These are phyloP conservation scores for Dendronephthya gigantea DNA, from an alignment of 64 coral and sea anemone genomes.

Conservation along the genomic window DNA sequence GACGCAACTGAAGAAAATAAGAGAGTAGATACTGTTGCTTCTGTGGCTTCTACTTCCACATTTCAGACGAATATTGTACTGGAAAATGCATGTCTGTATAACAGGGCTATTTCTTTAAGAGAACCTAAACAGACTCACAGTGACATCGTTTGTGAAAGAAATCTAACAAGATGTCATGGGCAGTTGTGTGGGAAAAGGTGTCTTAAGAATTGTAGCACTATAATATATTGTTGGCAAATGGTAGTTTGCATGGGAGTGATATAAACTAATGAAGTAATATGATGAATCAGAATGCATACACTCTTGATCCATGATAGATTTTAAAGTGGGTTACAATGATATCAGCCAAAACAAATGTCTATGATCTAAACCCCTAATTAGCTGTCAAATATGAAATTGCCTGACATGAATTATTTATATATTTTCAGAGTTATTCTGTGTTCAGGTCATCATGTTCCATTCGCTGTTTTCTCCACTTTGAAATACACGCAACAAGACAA, in stretches of 20 bases:
- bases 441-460: constrained; percentile 61
- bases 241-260: not conserved
- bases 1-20: not conserved
- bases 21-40: not conserved
- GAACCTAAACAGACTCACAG: not conserved
- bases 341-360: no score
- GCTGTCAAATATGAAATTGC: not conserved
- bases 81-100: not conserved
- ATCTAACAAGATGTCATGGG: not conserved
- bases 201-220: not conserved
- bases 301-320: no score
- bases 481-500: constrained; percentile 68
- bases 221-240: not conserved
- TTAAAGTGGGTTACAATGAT: no score
- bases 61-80: not conserved
- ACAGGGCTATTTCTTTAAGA: not conserved
- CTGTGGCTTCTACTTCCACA: not conserved
- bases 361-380: no score
- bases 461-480: constrained; percentile 63
- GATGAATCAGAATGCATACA: no score
- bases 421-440: constrained; percentile 67
- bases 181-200: not conserved
- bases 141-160: not conserved
- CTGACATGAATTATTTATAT: not conserved
- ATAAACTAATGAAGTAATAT: no score